Conservation (phyloP, 2,113 vertebrate genomes). For the Hippocampus comes region DNA sequence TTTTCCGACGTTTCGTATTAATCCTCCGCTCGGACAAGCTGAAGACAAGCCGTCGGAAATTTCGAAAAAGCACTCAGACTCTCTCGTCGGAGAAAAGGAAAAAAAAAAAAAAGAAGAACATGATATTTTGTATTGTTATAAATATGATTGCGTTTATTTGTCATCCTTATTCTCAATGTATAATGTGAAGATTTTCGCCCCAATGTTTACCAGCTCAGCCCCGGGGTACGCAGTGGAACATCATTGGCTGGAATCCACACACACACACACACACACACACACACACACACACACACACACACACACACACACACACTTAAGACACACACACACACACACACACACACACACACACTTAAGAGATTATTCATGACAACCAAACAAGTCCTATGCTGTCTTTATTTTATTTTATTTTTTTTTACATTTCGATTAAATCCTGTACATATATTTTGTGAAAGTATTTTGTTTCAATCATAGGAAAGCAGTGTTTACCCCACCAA, state of each 20-base stretch:
- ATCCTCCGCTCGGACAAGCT: conserved; percentile 57
- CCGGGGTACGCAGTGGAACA: conserved; percentile 58
- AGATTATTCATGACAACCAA: conserved; percentile 59
- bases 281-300: conserved; percentile 12
- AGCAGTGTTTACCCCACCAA: conserved; percentile 63
- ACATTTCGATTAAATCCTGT: conserved; percentile 36
- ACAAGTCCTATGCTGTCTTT: conserved; percentile 63
- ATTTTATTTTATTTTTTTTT: conserved; percentile 21
- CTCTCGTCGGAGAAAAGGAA: conserved; percentile 73
- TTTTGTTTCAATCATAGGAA: conserved; percentile 35
- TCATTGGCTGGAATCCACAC: conserved; percentile 40
- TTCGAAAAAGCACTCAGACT: conserved; percentile 91
- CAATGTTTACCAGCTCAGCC: conserved; percentile 72
- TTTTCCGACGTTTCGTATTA: conserved; percentile 75
- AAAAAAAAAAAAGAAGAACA: conserved; percentile 58
- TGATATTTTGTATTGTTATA: conserved; percentile 41
- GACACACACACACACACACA: conserved; percentile 15
- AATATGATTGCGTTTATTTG: conserved; percentile 67
- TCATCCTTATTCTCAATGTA: conserved; percentile 67
- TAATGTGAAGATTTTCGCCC: conserved; percentile 70
- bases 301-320: conserved; percentile 13
- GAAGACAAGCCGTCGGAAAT: conserved; percentile 72
- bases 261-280: conserved; percentile 15
- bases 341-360: conserved; percentile 26
- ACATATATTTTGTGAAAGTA: conserved; percentile 38